These are phyloP conservation scores for Bovichtus diacanthus DNA, from an alignment of 2,797 vertebrate genomes.

Conservation along the genomic window DNA sequence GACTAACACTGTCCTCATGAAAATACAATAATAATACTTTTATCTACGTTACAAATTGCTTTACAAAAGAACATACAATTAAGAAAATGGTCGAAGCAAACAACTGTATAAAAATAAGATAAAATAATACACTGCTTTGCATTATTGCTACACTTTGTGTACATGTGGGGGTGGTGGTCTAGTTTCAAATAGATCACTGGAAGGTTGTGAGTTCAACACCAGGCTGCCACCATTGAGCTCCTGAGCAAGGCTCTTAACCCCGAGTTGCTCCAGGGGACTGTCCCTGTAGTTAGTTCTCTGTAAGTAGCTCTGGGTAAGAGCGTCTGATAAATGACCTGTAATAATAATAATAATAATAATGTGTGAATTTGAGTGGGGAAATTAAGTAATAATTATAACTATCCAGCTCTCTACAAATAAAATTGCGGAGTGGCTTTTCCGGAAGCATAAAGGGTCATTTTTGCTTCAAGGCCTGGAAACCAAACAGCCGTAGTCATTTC, in stretches of 20 bases:
- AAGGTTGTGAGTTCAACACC: no score
- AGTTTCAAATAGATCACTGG: no score
- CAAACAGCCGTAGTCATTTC: background rate
- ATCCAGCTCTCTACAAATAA: background rate
- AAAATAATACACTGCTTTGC: background rate
- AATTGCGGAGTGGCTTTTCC: background rate
- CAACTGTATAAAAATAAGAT: background rate
- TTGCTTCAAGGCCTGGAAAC: background rate
- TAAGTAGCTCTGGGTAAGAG: no score
- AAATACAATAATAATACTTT: background rate
- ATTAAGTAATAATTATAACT: constrained; percentile 1
- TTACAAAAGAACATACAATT: background rate
- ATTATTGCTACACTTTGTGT: background rate
- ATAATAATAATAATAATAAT: no score
- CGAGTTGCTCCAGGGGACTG: no score
- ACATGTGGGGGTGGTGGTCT: no score
- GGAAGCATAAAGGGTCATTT: background rate
- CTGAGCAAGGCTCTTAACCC: no score
- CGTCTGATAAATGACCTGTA: no score
- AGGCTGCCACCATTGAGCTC: no score
- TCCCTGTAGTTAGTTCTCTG: no score
- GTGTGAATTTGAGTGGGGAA: background rate
- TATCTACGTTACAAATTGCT: background rate
- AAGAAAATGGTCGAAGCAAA: background rate
- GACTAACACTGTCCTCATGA: background rate